Conservation (phyloP, 2,888 invertebrate species). For the Noctua comes region DNA sequence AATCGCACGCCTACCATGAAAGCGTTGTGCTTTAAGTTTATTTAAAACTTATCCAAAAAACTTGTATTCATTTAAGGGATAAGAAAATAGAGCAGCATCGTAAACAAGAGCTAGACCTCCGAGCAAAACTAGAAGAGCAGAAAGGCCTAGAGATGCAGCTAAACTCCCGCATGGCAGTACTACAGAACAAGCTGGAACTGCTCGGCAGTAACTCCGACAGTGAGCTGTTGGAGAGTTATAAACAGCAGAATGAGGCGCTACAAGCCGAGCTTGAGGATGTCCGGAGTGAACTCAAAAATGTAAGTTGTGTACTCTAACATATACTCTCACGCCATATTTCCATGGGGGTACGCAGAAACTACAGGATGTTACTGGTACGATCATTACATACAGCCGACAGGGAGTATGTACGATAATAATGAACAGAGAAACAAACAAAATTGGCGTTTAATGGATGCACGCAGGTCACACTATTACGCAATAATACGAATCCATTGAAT, state of each 20-base stretch:
- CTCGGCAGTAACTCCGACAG: conserved; percentile 78
- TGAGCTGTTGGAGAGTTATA: conserved; percentile 80
- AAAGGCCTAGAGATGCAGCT: conserved; percentile 85
- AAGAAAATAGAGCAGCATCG: conserved; percentile 84
- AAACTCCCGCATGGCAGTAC: conserved; percentile 81
- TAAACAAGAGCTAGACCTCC: conserved; percentile 83
- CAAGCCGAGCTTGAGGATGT: conserved; percentile 79
- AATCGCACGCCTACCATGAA: not conserved
- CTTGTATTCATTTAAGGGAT: conserved; percentile 72
- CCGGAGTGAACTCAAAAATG: conserved; percentile 82
- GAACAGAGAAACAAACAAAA: too few species aligned
- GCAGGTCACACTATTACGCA: too few species aligned
- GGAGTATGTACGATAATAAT: too few species aligned
- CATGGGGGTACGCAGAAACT: not conserved
- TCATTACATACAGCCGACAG: not conserved
- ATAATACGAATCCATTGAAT: too few species aligned
- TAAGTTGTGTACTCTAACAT: conserved; percentile 62
- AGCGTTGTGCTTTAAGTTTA: too few species aligned
- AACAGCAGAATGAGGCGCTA: conserved; percentile 81
- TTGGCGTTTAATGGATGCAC: too few species aligned
- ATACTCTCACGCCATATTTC: not conserved
- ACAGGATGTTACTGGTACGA: not conserved
- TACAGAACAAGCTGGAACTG: conserved; percentile 83
- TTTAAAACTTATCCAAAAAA: not conserved
- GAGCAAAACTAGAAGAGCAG: conserved; percentile 82